Evolutionary conservation across 2,888 invertebrate species (phyloP).

Genomic region (Amblyjoppa proteus): DNA sequence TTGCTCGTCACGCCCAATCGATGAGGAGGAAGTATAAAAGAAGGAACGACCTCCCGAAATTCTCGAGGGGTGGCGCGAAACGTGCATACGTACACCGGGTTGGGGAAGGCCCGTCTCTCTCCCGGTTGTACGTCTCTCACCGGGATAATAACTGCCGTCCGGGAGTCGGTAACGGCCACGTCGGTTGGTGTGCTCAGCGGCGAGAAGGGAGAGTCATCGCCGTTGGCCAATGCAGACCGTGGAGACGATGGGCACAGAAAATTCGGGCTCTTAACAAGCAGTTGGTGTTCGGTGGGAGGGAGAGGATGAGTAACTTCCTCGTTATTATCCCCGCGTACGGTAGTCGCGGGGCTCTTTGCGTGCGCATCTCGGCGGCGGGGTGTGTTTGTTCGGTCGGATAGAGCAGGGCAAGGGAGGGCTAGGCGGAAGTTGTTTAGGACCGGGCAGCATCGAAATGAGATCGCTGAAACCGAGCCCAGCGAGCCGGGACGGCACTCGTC

Average conservation of each 20-base stretch:
- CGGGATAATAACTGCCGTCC: slow-evolving; percentile 62
- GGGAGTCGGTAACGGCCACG: slow-evolving; percentile 58
- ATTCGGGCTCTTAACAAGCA: not conserved
- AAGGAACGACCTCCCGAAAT: slow-evolving; percentile 72
- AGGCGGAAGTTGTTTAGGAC: slow-evolving; percentile 62
- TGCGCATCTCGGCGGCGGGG: slow-evolving; percentile 9
- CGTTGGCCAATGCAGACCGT: slow-evolving; percentile 18
- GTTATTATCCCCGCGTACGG: slow-evolving; percentile 45
- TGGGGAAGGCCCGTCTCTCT: not conserved
- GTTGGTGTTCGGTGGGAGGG: slow-evolving; percentile 13
- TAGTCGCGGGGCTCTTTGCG: not conserved
- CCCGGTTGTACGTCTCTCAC: not conserved
- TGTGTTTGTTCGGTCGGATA: slow-evolving; percentile 32
- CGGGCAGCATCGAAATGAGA: slow-evolving; percentile 57
- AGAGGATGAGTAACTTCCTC: slow-evolving; percentile 42
- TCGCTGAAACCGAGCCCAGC: slow-evolving; percentile 31
- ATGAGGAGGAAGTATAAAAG: slow-evolving; percentile 72
- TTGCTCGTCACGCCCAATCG: slow-evolving; percentile 74
- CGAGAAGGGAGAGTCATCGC: slow-evolving; percentile 30
- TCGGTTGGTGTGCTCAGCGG: slow-evolving; percentile 39
- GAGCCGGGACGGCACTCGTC: slow-evolving; percentile 32
- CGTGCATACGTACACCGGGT: not conserved
- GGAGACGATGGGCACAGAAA: not conserved
- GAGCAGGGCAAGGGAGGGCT: slow-evolving; percentile 5
- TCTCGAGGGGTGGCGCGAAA: slow-evolving; percentile 60